Percentiles rank a stretch among this genome's conserved stretches.
Conservation (phyloP, 2,797 vertebrate species). For the Sebastes jordani region DNA sequence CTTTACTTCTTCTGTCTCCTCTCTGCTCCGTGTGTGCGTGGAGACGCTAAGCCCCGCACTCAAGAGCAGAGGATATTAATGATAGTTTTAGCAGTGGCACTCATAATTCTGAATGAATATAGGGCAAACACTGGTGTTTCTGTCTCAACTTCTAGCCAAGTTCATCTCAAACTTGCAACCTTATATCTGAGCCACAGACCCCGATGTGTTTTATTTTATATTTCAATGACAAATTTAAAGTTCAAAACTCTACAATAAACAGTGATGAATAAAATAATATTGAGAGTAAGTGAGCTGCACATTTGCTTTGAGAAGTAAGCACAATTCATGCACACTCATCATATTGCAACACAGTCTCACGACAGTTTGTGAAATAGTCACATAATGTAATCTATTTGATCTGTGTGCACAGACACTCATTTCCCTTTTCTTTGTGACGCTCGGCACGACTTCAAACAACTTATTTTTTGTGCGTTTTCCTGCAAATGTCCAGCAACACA, state of each 20-base stretch:
- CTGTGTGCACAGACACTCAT: too few relatives aligned
- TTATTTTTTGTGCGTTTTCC: too few relatives aligned
- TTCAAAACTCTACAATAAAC: background rate
- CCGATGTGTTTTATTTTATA: background rate
- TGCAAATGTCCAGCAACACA: too few relatives aligned
- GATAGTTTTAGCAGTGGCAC: background rate
- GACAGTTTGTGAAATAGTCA: too few relatives aligned
- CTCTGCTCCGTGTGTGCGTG: background rate
- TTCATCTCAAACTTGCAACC: background rate
- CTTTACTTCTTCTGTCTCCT: too few relatives aligned
- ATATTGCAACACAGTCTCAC: background rate
- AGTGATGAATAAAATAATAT: background rate
- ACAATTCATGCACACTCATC: background rate
- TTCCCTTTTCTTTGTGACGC: too few relatives aligned
- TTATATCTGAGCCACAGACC: background rate
- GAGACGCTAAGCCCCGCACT: fast-evolving
- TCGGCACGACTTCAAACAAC: too few relatives aligned
- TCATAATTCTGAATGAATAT: background rate
- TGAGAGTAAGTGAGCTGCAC: background rate
- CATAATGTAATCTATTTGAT: too few relatives aligned
- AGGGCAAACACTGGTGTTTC: background rate
- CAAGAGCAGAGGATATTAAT: background rate
- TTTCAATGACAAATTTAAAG: background rate
- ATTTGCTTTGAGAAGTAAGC: background rate
- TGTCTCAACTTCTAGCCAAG: background rate